Conservation (phyloP, 2,797 vertebrate species). For the Molossus alvarezi region DNA sequence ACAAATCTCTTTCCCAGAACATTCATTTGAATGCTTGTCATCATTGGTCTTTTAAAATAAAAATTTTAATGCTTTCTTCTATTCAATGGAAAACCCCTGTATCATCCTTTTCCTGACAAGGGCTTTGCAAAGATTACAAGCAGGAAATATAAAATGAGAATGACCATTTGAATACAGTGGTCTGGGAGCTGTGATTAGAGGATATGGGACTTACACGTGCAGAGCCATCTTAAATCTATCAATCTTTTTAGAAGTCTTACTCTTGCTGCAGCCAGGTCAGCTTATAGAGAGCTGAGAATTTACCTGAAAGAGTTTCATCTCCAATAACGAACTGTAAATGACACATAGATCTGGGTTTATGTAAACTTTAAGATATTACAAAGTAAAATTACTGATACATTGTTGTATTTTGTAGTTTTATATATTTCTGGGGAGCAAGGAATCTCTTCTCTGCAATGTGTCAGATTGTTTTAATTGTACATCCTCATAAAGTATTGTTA, state of each 20-base stretch:
- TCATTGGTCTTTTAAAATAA: neutral
- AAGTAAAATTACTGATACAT: constrained; percentile 18
- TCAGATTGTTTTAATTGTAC: constrained; percentile 42
- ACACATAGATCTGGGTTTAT: neutral
- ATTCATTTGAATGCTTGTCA: constrained; percentile 40
- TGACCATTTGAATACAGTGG: neutral
- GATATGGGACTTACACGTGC: neutral
- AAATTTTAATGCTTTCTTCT: neutral
- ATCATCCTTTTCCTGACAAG: constrained; percentile 58
- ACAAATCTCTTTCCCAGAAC: constrained; percentile 48
- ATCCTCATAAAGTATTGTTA: constrained; percentile 31
- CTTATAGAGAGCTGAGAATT: constrained; percentile 29
- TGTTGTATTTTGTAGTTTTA: constrained; percentile 12
- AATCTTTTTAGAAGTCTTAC: neutral
- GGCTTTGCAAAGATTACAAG: constrained; percentile 55
- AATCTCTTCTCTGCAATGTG: constrained; percentile 1
- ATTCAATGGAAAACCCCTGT: constrained; percentile 31
- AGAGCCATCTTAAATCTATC: neutral
- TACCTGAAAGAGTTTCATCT: constrained; percentile 57
- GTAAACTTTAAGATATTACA: constrained; percentile 59
- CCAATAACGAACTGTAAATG: neutral
- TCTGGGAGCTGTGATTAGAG: neutral
- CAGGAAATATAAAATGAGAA: constrained; percentile 68
- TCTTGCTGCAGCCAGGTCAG: neutral
- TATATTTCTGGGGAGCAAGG: neutral